A percentile compares a stretch with the other conserved stretches of the same genome.
phyloP scores from a whole-genome alignment of 2,113 vertebrate species.

The Pterocles gutturalis region DNA sequence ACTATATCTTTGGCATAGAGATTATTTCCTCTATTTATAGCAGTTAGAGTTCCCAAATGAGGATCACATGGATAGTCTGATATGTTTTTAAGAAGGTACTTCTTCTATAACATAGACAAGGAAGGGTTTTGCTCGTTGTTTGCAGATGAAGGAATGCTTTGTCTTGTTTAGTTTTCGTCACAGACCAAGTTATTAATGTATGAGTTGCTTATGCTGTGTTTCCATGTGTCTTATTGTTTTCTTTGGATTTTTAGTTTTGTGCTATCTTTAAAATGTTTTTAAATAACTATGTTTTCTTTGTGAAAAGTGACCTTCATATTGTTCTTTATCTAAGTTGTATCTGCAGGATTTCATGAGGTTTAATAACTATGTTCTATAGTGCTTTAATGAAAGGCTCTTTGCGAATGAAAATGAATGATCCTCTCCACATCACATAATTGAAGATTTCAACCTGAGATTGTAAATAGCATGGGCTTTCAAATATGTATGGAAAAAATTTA shows the following conservation, averaged over 20 bases:
- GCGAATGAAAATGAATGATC: background rate
- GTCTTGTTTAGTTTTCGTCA: background rate
- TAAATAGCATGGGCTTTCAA: background rate
- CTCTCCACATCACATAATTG: background rate
- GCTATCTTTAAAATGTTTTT: background rate
- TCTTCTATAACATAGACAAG: background rate
- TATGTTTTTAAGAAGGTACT: background rate
- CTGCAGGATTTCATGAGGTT: background rate
- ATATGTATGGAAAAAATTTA: background rate
- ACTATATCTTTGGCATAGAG: background rate
- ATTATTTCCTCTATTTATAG: background rate
- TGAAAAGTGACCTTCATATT: background rate
- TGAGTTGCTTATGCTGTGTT: background rate
- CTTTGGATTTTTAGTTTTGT: background rate
- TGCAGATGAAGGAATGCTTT: background rate
- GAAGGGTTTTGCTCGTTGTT: fast-evolving
- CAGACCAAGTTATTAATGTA: background rate
- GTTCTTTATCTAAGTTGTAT: constrained; percentile 1
- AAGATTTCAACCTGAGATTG: constrained; percentile 11
- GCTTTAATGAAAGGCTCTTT: constrained; percentile 15
- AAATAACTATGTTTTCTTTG: background rate
- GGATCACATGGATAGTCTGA: background rate
- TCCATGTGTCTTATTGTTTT: background rate
- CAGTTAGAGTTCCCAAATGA: background rate
- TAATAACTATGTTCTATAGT: background rate